A percentile compares a stretch with the other conserved stretches of the same genome.
Conservation (phyloP, 2,888 invertebrate genomes). For the Keiferia lycopersicella region DNA sequence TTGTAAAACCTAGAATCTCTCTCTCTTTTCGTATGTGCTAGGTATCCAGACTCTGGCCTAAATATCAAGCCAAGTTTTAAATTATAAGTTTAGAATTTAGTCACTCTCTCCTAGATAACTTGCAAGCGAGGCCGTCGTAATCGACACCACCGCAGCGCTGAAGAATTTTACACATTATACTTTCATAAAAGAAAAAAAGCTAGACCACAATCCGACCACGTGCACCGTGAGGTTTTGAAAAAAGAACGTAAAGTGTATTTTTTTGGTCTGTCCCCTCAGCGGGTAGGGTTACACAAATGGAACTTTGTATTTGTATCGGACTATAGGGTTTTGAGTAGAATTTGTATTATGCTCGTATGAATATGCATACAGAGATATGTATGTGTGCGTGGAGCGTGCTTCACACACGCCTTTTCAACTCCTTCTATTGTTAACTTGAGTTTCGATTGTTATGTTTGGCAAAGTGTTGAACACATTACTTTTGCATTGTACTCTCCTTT, state of each 20-base stretch:
- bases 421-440: slow-evolving; percentile 46
- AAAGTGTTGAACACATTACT: not conserved
- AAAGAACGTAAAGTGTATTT: slow-evolving; percentile 56
- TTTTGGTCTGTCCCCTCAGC: slow-evolving; percentile 62
- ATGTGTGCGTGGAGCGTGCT: slow-evolving; percentile 54
- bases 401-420: slow-evolving; percentile 51
- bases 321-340: slow-evolving; percentile 39
- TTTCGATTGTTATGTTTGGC: slow-evolving; percentile 23
- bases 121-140: slow-evolving; percentile 52
- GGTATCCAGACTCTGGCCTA: no score
- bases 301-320: slow-evolving; percentile 63
- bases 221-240: slow-evolving; percentile 66
- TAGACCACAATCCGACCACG: slow-evolving; percentile 78
- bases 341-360: slow-evolving; percentile 28
- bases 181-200: slow-evolving; percentile 62
- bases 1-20: no score
- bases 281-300: slow-evolving; percentile 76
- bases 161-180: slow-evolving; percentile 74
- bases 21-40: no score
- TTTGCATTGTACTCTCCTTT: no score
- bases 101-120: slow-evolving; percentile 32
- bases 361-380: slow-evolving; percentile 29
- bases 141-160: slow-evolving; percentile 49
- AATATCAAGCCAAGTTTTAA: no score
- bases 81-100: slow-evolving; percentile 9